Conservation (phyloP, 1,140 invertebrate species). For the Globodera ellingtonae region DNA sequence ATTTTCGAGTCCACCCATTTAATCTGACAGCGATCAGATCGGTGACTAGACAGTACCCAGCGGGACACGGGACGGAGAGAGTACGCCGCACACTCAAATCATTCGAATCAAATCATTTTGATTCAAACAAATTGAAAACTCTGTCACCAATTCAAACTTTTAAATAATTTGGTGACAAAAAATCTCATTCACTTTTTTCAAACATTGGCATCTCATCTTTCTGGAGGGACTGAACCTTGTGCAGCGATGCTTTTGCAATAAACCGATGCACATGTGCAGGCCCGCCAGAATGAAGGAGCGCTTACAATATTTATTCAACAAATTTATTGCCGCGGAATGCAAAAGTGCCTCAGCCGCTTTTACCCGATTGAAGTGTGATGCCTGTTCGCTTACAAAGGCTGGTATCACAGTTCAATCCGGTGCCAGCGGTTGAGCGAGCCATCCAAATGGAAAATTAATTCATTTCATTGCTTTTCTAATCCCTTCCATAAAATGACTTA, state of each 20-base stretch:
- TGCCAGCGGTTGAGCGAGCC: constrained; percentile 19
- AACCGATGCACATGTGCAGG: constrained; percentile 32
- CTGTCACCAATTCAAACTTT: background rate
- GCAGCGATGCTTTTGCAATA: constrained; percentile 10
- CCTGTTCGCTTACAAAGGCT: background rate
- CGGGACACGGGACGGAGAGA: background rate
- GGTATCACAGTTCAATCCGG: constrained; percentile 34
- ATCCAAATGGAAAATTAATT: background rate
- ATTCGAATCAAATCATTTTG: too few relatives aligned
- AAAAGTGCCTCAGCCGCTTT: constrained; percentile 15
- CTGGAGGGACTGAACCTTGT: constrained; percentile 27
- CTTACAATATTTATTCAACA: background rate
- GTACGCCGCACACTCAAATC: too few relatives aligned
- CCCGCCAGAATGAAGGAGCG: constrained; percentile 17
- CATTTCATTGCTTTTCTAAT: too few relatives aligned
- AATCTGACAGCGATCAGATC: background rate
- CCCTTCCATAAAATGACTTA: too few relatives aligned
- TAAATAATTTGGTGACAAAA: too few relatives aligned
- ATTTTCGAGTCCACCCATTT: constrained; percentile 27
- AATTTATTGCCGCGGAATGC: background rate
- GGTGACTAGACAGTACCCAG: constrained; percentile 35
- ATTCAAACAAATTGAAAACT: background rate
- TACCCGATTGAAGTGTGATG: constrained; percentile 30
- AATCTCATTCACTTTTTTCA: background rate
- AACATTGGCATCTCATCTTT: constrained; percentile 12